phyloP scores from a whole-genome alignment of 2,113 vertebrate species.

The Pachycephala philippinensis region DNA sequence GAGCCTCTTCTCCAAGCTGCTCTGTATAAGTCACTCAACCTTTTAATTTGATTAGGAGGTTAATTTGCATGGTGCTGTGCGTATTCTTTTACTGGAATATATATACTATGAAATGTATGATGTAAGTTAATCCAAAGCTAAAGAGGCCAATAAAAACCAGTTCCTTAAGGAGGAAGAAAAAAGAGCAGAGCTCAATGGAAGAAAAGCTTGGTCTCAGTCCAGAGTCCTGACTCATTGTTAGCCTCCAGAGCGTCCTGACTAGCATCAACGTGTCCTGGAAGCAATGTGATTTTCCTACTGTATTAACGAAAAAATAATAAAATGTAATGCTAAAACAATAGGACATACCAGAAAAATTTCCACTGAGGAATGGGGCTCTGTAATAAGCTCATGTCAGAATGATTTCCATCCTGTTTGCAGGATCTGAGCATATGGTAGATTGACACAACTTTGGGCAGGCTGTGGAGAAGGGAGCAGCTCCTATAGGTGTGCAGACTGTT shows the following conservation, averaged over 20 bases:
- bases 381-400: not conserved
- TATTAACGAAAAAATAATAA: conserved; percentile 52
- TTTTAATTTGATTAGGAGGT: conserved; percentile 67
- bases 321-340: conserved; percentile 54
- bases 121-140: conserved; percentile 72
- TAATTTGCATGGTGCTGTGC: conserved; percentile 48
- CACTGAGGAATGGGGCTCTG: not conserved
- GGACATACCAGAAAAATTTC: conserved; percentile 34
- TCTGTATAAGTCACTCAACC: conserved; percentile 31
- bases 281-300: conserved; percentile 47
- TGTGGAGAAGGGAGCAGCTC: not conserved
- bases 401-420: not conserved
- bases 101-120: conserved; percentile 66
- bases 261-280: conserved; percentile 69
- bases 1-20: conserved; percentile 3
- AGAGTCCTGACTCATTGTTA: conserved; percentile 74
- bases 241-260: conserved; percentile 64
- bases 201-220: conserved; percentile 68
- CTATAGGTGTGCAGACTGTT: not conserved
- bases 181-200: conserved; percentile 60
- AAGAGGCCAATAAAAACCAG: conserved; percentile 69
- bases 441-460: not conserved
- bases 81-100: conserved; percentile 63
- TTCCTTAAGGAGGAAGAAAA: conserved; percentile 55
- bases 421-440: not conserved